Percentiles rank a stretch among this genome's conserved stretches.
Conservation (phyloP, 2,888 invertebrate species). For the Craniophora ligustri region DNA sequence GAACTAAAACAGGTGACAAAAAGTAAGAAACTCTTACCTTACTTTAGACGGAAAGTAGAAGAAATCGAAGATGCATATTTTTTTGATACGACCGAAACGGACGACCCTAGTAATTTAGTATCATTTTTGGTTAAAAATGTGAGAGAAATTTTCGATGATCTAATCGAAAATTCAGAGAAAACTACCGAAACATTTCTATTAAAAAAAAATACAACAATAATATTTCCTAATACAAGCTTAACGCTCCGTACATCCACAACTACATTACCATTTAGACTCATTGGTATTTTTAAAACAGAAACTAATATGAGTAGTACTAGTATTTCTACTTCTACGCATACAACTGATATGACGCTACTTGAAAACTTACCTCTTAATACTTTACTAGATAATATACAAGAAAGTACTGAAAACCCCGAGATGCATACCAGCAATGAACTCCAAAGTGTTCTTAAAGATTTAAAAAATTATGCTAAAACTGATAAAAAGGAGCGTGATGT, state of each 20-base stretch:
- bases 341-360: conserved; percentile 42
- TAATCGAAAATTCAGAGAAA: conserved; percentile 46
- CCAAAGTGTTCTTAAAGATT: conserved; percentile 53
- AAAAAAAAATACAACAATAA: conserved; percentile 11
- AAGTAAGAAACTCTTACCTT: conserved; percentile 64
- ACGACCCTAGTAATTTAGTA: conserved; percentile 64
- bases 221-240: conserved; percentile 29
- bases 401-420: conserved; percentile 33
- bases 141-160: conserved; percentile 69
- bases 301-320: conserved; percentile 39
- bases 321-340: conserved; percentile 35
- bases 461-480: conserved; percentile 50
- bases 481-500: conserved; percentile 41
- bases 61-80: conserved; percentile 58
- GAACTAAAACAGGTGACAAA: conserved; percentile 37
- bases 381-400: conserved; percentile 49
- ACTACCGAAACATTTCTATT: not conserved
- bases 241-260: conserved; percentile 9
- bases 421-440: conserved; percentile 45
- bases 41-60: conserved; percentile 71
- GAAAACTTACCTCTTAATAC: conserved; percentile 57
- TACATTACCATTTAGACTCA: conserved; percentile 21
- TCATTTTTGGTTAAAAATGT: conserved; percentile 72
- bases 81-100: conserved; percentile 38
- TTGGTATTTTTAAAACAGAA: conserved; percentile 27